Base-by-base conservation (phyloP, 2,797 vertebrate genomes). In the Dendrocincla tyrannina region DNA sequence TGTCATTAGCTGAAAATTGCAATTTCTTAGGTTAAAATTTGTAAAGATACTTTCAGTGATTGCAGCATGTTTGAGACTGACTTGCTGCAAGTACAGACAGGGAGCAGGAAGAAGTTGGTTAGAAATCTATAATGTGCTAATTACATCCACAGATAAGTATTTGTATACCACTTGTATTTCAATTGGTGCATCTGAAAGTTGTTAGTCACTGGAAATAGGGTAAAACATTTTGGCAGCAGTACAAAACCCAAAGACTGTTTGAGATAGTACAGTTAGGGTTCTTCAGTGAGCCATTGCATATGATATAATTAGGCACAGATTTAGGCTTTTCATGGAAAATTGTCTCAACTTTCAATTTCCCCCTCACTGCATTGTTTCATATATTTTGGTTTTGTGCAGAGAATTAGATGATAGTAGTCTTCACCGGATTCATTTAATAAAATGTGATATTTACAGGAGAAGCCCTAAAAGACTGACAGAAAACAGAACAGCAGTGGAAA, bases 1-100 rank as follows among this genome's bases (percentile, higher is more conserved):
- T 27, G 23, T 56, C 42, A n/a, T 78, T 73, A 91, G 67, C 47
- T 91, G 89, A 89, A 96, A 91, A 84, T 78, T 78, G 66, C 30
- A 4, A 18, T 94, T 88, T 86, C 33, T 37, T 55, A 27, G 4
- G 24, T 94, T 75, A 84, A 69, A 62, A 84, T 81, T 78, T 76
- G 28, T 84, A 18, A 66, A 50, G 55, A 55, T 70, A 4, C 17
- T 39, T 74, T 69, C 62, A 75, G 0, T 62, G 33, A 35, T 89
- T 88, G 5, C 24, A 64, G 15, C 16, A 7, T 58, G 10, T 68
- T 74, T 80, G 56, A 69, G 66, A 15, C n/a, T 52, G n/a, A 72
- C 85, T 74, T 85, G 13, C 37, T 93, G 8, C 28, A 80, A 59
- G 25, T 59, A 18, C 30, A n/a, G 74, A 52, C 0, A 0, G n/a